Evolutionary conservation across 2,888 invertebrate genomes (phyloP).

Genomic region (Neocrepidodera transversa): DNA sequence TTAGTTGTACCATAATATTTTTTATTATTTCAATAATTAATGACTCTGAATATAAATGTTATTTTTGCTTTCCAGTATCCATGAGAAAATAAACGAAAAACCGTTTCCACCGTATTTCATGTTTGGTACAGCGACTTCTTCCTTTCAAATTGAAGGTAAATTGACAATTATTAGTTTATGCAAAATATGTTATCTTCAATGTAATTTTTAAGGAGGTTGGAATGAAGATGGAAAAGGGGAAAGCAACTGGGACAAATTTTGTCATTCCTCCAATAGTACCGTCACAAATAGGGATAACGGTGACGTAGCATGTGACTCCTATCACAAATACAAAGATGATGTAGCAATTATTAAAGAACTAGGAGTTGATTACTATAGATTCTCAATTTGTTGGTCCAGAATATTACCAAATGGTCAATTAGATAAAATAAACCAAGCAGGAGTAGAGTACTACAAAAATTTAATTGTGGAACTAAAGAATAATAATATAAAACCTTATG

Average conservation of each 20-base stretch:
- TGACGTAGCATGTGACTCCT: constrained; percentile 68
- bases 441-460: constrained; percentile 61
- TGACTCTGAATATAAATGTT: too few relatives aligned
- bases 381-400: constrained; percentile 40
- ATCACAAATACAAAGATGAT: neutral
- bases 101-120: neutral
- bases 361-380: neutral
- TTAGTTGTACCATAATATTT: too few relatives aligned
- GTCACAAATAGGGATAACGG: constrained; percentile 65
- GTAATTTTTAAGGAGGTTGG: constrained; percentile 37
- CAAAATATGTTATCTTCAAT: too few relatives aligned
- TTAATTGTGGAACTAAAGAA: constrained; percentile 43
- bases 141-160: constrained; percentile 1
- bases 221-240: constrained; percentile 64
- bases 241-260: constrained; percentile 73
- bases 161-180: too few relatives aligned
- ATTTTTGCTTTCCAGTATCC: too few relatives aligned
- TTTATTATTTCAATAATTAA: too few relatives aligned
- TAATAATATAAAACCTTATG: neutral
- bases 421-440: constrained; percentile 71
- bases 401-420: constrained; percentile 61
- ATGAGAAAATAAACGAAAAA: neutral
- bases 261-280: constrained; percentile 62
- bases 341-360: neutral
- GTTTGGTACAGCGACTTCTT: neutral